phyloP scores from a whole-genome alignment of 2,888 invertebrate genomes.

The Heliconius hortense region DNA sequence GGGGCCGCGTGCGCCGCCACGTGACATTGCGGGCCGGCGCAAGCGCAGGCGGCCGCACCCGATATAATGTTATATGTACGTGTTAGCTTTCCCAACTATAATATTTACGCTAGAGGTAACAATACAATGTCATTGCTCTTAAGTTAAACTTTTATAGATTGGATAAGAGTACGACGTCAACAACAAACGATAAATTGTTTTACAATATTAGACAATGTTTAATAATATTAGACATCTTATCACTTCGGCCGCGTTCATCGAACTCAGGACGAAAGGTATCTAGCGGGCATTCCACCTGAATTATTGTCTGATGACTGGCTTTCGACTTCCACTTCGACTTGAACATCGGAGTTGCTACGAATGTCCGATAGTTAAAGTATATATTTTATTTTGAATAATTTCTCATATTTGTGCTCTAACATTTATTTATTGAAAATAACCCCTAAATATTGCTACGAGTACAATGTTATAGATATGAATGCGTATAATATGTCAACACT shows the following conservation, averaged over 20 bases:
- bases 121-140: slow-evolving; percentile 36
- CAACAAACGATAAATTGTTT: slow-evolving; percentile 36
- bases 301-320: slow-evolving; percentile 18
- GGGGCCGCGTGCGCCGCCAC: slow-evolving; percentile 38
- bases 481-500: slow-evolving; percentile 15
- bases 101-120: slow-evolving; percentile 39
- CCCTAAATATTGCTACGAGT: slow-evolving; percentile 17
- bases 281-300: background rate
- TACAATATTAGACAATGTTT: slow-evolving; percentile 26
- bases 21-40: background rate
- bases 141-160: slow-evolving; percentile 24
- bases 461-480: background rate
- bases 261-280: background rate
- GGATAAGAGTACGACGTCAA: slow-evolving; percentile 37
- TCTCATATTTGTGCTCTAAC: slow-evolving; percentile 30
- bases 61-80: slow-evolving; percentile 35
- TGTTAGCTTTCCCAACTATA: slow-evolving; percentile 40
- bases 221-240: slow-evolving; percentile 16
- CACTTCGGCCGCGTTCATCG: background rate
- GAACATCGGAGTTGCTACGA: slow-evolving; percentile 3
- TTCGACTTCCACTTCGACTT: background rate
- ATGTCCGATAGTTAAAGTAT: slow-evolving; percentile 10
- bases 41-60: slow-evolving; percentile 32
- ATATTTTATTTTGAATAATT: slow-evolving; percentile 17
- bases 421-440: slow-evolving; percentile 29